These are phyloP conservation scores for Oligia fasciuncula DNA, from an alignment of 2,888 invertebrate species.

Conservation along the genomic window DNA sequence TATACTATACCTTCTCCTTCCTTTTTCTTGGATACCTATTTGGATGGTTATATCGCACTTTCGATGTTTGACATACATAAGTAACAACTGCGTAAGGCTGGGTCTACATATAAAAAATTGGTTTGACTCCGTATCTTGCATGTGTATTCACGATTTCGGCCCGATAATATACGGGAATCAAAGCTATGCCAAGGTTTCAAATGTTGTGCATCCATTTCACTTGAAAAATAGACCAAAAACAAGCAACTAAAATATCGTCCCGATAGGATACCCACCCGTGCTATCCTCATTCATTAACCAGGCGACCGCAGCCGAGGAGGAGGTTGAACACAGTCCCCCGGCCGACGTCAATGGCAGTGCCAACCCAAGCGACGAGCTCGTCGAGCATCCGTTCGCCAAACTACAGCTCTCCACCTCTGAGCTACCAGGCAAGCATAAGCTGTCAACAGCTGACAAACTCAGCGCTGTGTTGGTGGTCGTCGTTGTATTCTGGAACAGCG, in stretches of 20 bases:
- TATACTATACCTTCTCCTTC: too few relatives aligned
- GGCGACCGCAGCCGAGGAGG: constrained; percentile 87
- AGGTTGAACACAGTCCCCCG: constrained; percentile 84
- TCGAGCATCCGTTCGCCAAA: constrained; percentile 86
- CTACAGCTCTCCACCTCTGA: constrained; percentile 82
- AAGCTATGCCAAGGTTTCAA: neutral
- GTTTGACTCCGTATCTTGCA: neutral
- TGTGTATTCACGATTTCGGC: neutral
- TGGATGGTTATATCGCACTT: neutral
- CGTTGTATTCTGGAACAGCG: constrained; percentile 84
- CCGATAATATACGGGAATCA: neutral
- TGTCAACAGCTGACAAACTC: constrained; percentile 76
- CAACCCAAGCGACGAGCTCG: constrained; percentile 78
- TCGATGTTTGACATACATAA: neutral
- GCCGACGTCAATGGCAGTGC: constrained; percentile 84
- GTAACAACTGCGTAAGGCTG: too few relatives aligned
- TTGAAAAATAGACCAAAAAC: neutral
- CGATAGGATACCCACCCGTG: constrained; percentile 77
- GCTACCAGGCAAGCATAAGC: constrained; percentile 72
- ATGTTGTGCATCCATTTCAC: neutral
- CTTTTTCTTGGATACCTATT: neutral
- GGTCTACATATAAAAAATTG: neutral
- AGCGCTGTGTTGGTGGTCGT: constrained; percentile 74
- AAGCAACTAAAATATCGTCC: constrained; percentile 16
- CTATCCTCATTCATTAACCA: constrained; percentile 90